Base-by-base conservation (phyloP, 2,888 invertebrate genomes). In the Anthrax anthrax region DNA sequence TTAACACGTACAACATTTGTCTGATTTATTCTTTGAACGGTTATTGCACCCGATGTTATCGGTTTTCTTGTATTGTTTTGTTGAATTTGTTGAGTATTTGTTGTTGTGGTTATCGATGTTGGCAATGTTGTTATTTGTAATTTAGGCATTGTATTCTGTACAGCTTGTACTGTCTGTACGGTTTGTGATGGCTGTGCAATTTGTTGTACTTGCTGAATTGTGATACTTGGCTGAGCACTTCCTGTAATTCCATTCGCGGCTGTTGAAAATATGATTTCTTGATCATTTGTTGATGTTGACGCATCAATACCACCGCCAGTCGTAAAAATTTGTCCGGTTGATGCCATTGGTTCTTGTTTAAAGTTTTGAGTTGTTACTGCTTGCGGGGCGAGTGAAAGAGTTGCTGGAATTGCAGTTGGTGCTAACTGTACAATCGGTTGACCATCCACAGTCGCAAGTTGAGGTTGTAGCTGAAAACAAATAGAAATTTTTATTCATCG, bases 341-440 rank as follows among this genome's bases (percentile, higher is more conserved):
- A 19, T 18, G 39, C 19, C 14, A 29, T 37, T 27, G 49, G 48
- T 6, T 46, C 42, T 37, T 53, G 52, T 37, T 49, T 51, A 38
- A 43, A 51, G 19, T 17, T 50, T 17, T 50, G 49, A 9, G 47
- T 44, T 29, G 37, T 41, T n/a, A 40, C 34, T 40, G 39, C 34
- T 13, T 63, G 59, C 13, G 65, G 62, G 9, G 64, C 60, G 27
- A 67, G 50, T 48, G 67, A 65, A 40, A 67, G 50, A 13, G 67
- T 65, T 43, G 67, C 66, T 48, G 67, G 67, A 55, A 66, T 62
- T 18, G 63, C 62, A 19, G 67, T 61, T 8, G 67, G 61, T 3
- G 67, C 62, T 39, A 68, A 46, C 46, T 68, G 67, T 56, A 68
- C 61, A n/a, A 68, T 63, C 37, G 64, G 65, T 51, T 67, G 68